Evolutionary conservation across 2,888 invertebrate species (phyloP), one percentile per base, ranked within the genome.

Genomic region (Opisthograptis luteolata): DNA sequence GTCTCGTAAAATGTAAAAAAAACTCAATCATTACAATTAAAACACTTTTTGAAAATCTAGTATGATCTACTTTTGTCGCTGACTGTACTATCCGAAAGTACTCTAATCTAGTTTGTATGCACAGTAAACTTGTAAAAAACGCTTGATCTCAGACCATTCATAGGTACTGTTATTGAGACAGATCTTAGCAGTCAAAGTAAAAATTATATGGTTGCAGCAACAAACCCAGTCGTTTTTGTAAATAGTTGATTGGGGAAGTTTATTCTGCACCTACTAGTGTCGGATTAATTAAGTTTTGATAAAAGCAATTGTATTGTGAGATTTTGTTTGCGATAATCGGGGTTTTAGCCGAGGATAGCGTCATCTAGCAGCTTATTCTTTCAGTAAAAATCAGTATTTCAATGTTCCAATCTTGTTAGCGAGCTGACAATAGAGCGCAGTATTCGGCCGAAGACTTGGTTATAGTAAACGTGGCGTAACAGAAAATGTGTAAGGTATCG

Each of bases 251-350:
- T 44, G 58, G 60, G 58, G 59, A 58, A 15, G 47, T 55, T 58
- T 55, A 58, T 58, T 62, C 47, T 43, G 49, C 55, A 54, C 58
- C 17, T 17, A 65, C 4, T 61, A 59, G 60, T 60, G 62, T 60
- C 54, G 60, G 61, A 56, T 63, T 58, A 64, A 50, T 64, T 65
- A 67, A 60, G 64, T 65, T 58, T 60, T 58, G 56, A 62, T 54
- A 55, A 55, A 62, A 64, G 60, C 44, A 47, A 52, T 47, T 36
- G 31, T 54, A 46, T 43, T 24, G 39, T 43, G 30, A 12, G 28
- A 28, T 27, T 17, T 36, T 9, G 27, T 30, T 41, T 48, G 28
- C 24, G 9, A 24, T 4, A 43, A 31, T 27, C 24, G 35, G 31
- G 50, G 30, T 5, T 41, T 35, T 14, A 25, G 15, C 12, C 34